Percentiles rank a stretch among this genome's conserved stretches.
phyloP scores from a whole-genome alignment of 37 sponge, comb jelly and placozoan genomes.

The Spongilla lacustris region DNA sequence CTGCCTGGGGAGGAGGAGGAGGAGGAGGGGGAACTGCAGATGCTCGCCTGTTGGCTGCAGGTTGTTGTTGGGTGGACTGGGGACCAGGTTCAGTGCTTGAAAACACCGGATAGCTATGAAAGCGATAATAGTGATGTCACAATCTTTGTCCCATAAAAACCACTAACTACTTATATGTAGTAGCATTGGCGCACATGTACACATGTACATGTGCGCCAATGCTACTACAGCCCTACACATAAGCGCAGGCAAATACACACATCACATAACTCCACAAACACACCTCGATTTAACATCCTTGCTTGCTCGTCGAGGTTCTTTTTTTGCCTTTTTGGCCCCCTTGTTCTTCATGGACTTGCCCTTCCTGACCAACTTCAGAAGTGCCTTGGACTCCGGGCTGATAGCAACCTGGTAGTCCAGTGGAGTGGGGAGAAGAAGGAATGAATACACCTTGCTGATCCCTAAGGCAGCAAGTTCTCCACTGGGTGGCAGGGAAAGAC shows the following conservation, averaged over 20 bases:
- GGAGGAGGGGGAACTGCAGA: neutral
- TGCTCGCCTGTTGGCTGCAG: neutral
- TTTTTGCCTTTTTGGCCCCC: neutral
- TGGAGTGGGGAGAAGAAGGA: neutral
- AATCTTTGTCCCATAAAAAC: too few relatives aligned
- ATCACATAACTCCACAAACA: neutral
- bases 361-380: neutral
- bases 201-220: neutral
- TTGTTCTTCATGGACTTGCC: neutral
- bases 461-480: too few relatives aligned
- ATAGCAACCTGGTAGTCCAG: neutral
- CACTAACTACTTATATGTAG: too few relatives aligned
- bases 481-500: too few relatives aligned
- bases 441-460: too few relatives aligned
- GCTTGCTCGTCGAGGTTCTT: neutral
- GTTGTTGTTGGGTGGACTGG: neutral
- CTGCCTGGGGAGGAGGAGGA: neutral
- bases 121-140: neutral
- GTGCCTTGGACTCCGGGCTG: constrained; percentile 20
- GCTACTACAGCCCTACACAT: too few relatives aligned
- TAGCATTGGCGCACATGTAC: neutral
- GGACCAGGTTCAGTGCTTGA: neutral
- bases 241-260: neutral
- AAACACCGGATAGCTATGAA: neutral
- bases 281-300: neutral